Conservation (phyloP, 2,797 vertebrate genomes). For the Cottoperca gobio region DNA sequence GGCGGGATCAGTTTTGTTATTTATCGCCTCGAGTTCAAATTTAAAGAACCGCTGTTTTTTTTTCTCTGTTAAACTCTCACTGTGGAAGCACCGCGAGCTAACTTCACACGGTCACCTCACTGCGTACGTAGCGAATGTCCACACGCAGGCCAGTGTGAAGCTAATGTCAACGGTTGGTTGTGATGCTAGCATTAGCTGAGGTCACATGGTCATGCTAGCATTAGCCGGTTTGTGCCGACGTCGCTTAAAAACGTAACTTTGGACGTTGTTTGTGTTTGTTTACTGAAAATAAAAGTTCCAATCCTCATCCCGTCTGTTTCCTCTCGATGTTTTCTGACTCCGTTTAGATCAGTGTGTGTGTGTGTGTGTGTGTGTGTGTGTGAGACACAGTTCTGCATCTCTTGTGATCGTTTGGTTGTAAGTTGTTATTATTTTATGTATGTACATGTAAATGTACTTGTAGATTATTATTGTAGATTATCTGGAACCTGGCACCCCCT, state of each 20-base stretch:
- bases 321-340: no score
- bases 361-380: no score
- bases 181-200: constrained; percentile 15
- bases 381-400: no score
- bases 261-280: constrained; percentile 67
- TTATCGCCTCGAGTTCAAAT: constrained; percentile 71
- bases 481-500: no score
- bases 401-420: no score
- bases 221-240: constrained; percentile 4
- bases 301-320: no score
- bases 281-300: constrained; percentile 72
- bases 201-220: constrained; percentile 5
- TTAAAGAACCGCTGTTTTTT: constrained; percentile 29
- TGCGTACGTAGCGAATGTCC: background rate
- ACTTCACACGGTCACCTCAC: constrained; percentile 12
- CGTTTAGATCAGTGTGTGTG: no score
- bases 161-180: background rate
- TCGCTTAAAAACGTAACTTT: constrained; percentile 16
- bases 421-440: no score
- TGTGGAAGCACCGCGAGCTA: constrained; percentile 46
- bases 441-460: no score
- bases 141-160: background rate
- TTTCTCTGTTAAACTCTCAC: constrained; percentile 29
- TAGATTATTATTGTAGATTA: no score
- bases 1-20: constrained; percentile 68